These are phyloP conservation scores for Trypoxylus dichotomus DNA, from an alignment of 1,140 invertebrate genomes.

Conservation along the genomic window DNA sequence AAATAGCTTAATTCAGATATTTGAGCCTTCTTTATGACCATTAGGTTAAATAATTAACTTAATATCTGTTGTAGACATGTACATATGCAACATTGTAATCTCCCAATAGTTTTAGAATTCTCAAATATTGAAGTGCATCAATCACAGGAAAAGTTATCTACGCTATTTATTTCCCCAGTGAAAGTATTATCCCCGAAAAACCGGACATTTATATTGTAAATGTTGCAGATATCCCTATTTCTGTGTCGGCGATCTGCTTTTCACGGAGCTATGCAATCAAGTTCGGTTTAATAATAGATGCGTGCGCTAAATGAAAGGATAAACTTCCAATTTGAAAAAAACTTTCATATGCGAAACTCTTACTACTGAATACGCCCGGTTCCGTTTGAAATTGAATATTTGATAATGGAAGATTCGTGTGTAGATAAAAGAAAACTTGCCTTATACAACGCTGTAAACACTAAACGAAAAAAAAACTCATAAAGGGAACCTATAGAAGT, in stretches of 20 bases:
- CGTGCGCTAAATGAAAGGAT: constrained; percentile 23
- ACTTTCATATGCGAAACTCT: constrained; percentile 16
- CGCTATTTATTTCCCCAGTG: background rate
- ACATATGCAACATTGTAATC: too few relatives aligned
- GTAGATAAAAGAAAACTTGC: constrained; percentile 29
- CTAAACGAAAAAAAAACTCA: constrained; percentile 36
- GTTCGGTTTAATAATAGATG: constrained; percentile 29
- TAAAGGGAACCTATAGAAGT: constrained; percentile 34
- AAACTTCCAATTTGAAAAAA: constrained; percentile 28
- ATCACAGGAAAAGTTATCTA: background rate
- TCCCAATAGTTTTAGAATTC: too few relatives aligned
- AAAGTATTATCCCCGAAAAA: background rate
- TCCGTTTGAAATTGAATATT: constrained; percentile 27
- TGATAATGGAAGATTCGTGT: constrained; percentile 28
- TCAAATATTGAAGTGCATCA: too few relatives aligned
- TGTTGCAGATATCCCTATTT: background rate
- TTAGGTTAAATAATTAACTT: too few relatives aligned
- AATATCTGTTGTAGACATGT: too few relatives aligned
- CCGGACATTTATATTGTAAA: background rate
- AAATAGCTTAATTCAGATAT: too few relatives aligned
- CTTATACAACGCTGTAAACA: constrained; percentile 29
- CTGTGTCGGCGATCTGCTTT: background rate
- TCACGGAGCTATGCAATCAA: constrained; percentile 13
- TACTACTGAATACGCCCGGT: constrained; percentile 13
- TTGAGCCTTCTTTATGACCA: too few relatives aligned